phyloP scores from a whole-genome alignment of 1,140 invertebrate species.

The Caenorhabditis briggsae region DNA sequence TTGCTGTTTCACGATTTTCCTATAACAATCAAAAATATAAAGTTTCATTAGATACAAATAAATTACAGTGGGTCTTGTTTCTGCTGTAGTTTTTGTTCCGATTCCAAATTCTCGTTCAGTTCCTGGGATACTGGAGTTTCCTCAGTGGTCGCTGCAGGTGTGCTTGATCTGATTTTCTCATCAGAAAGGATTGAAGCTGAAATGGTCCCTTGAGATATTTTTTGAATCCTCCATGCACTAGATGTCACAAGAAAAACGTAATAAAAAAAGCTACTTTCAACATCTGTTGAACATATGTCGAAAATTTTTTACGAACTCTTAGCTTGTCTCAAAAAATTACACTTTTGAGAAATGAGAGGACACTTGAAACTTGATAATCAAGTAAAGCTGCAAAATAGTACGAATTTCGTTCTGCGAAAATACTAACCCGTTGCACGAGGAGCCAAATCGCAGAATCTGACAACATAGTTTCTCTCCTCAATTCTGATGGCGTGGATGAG shows the following conservation, averaged over 20 bases:
- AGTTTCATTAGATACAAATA: neutral
- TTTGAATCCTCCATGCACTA: neutral
- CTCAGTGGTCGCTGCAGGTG: neutral
- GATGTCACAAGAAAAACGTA: neutral
- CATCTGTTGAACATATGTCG: conserved; percentile 33
- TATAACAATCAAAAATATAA: neutral
- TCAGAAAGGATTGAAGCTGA: conserved; percentile 42
- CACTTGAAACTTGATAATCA: conserved; percentile 25
- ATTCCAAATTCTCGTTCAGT: neutral
- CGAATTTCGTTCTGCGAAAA: no score
- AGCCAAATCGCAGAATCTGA: conserved; percentile 66
- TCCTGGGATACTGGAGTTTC: conserved; percentile 1
- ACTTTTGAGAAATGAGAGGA: neutral
- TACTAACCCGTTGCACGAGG: conserved; percentile 64
- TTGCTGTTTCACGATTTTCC: conserved; percentile 1
- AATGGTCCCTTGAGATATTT: conserved; percentile 6
- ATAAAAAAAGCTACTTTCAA: conserved; percentile 18
- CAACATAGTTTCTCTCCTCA: conserved; percentile 62
- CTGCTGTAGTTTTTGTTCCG: neutral
- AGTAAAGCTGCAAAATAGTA: neutral
- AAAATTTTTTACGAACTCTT: conserved; percentile 46
- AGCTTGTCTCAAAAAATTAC: conserved; percentile 11
- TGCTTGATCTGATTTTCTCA: conserved; percentile 3
- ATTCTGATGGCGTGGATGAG: conserved; percentile 64
- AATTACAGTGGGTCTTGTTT: conserved; percentile 41